Conservation (phyloP, 2,113 vertebrate species). For the Corythaixoides concolor region DNA sequence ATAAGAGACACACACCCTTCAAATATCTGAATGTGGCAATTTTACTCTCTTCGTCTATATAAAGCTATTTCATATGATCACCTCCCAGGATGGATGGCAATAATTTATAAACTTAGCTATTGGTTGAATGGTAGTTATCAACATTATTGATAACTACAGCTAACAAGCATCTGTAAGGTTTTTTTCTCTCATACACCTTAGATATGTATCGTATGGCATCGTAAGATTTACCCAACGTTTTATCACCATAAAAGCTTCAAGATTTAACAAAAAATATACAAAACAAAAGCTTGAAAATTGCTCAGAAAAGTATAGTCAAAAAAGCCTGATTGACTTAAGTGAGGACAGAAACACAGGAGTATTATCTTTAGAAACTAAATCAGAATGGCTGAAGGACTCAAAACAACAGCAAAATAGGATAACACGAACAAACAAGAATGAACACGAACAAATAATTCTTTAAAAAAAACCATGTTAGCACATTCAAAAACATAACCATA, state of each 20-base stretch:
- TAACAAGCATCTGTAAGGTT: background rate
- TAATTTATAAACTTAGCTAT: background rate
- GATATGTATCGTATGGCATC: background rate
- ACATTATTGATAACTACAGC: background rate
- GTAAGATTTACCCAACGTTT: background rate
- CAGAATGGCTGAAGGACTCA: background rate
- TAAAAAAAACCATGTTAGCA: background rate
- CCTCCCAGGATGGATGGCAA: background rate
- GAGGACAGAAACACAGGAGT: background rate
- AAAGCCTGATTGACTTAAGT: background rate
- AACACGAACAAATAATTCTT: background rate
- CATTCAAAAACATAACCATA: background rate
- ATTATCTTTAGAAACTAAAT: background rate
- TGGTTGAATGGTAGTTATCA: background rate
- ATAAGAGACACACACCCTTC: background rate
- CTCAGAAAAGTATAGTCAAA: background rate
- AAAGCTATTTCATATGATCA: background rate
- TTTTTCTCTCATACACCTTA: background rate
- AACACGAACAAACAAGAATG: too few relatives aligned
- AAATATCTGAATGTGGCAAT: background rate
- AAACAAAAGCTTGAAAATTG: background rate
- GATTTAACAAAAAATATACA: background rate
- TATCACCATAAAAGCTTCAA: background rate
- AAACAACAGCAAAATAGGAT: background rate
- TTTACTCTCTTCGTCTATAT: background rate